A percentile compares a stretch with the other conserved stretches of the same genome.
Evolutionary conservation across 1,140 invertebrate species (phyloP).

Genomic region (Ridgeia piscesae): DNA sequence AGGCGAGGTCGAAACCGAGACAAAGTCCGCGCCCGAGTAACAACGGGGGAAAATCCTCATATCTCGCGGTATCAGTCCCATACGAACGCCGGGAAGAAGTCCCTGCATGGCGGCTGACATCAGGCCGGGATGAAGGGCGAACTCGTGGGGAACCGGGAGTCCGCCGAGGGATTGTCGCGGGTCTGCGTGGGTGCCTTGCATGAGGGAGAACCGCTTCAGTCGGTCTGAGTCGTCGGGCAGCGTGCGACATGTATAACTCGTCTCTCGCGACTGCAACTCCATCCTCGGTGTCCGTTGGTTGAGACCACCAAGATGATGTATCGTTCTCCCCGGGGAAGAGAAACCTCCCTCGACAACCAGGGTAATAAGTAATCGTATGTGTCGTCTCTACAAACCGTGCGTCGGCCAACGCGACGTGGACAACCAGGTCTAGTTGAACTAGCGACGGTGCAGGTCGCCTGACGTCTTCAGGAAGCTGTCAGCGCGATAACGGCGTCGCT

Average conservation of each 20-base stretch:
- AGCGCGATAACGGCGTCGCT: neutral
- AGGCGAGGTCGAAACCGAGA: neutral
- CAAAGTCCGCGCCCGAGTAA: neutral
- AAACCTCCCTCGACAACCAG: neutral
- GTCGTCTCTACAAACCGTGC: neutral
- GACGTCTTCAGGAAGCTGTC: neutral
- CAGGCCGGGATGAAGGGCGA: neutral
- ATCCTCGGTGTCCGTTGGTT: neutral
- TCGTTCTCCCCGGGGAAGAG: neutral
- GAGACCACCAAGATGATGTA: neutral
- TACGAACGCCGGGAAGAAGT: neutral
- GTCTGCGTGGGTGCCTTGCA: neutral
- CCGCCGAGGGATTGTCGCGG: neutral
- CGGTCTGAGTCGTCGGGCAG: neutral
- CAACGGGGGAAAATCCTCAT: neutral
- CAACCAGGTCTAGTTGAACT: neutral
- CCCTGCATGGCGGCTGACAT: constrained; percentile 2
- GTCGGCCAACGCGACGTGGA: neutral
- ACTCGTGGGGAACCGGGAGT: neutral
- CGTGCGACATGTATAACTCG: neutral
- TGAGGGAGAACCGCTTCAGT: neutral
- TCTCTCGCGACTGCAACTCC: neutral
- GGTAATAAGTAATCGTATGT: neutral
- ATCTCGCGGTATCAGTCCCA: neutral
- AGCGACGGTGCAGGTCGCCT: neutral